Base-by-base conservation (phyloP, 2,113 vertebrate species). In the Hucho hucho region DNA sequence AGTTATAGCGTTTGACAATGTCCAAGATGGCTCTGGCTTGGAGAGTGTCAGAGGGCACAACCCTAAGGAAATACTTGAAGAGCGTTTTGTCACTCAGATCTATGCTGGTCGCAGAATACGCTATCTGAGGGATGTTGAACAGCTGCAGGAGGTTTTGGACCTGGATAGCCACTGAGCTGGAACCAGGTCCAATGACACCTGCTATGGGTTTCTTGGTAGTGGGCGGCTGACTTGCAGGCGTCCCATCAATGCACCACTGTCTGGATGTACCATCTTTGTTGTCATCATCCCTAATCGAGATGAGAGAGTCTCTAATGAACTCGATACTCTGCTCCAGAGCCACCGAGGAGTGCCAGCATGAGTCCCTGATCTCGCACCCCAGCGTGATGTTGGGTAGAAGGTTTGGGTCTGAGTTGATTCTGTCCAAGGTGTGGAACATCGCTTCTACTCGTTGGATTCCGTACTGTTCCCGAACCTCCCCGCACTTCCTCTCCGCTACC, bases 251-350 rank as follows among this genome's bases (percentile, higher is more conserved):
- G 81, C 98, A 98, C 84, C 95, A 96, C 49, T 53, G 49, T 71
- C 93, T 93, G 77, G 92, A 85, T 1, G 49, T 53, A 53, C 96
- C 96, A 0, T 98, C 97, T 63, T 82, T 92, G 4, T 98, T 53
- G 49, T 53, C 49, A 16, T 53, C 97, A 0, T 98, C 97, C 70
- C 97, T 88, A 68, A 98, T 96, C 72, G 96, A 97, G 87, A 97
- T 98, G 77, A 98, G 94, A 4, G 97, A 98, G 88, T 98, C 97
- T 58, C 97, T 91, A 75, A 98, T 98, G 85, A 98, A 98, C 90
- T 98, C 97, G 4, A 98, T 98, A 89, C 97, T 98, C 87, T 98
- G 97, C 83, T 98, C 97, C 89, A 98, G 89, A 72, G 97, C 97
- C 77, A 98, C 97, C 0, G 96, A 97, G 0, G 97, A 97, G 59